Base-by-base conservation (phyloP, 2,888 invertebrate species). In the Mesorhabditis belari region DNA sequence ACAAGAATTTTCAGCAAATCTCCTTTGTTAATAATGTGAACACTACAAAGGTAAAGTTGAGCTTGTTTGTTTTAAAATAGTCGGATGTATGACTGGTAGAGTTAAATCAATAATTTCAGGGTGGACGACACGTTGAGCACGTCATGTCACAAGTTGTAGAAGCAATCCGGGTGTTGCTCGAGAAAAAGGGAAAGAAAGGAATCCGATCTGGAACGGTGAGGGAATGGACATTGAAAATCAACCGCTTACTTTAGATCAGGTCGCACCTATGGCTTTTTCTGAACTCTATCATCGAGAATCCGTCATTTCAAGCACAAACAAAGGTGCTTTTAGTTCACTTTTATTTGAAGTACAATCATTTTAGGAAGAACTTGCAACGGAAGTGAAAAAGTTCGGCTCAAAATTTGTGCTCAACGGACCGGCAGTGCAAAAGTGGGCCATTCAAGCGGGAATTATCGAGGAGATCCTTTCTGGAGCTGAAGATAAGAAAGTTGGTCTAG, bases 1-100 rank as follows among this genome's bases (percentile, higher is more conserved):
- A 21, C 9, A 23, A 21, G 17, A 49, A 4, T 5, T 53, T 58
- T 26, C 29, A 29, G 81, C 95, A 95, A 82, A 90, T 95, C 73
- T 95, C 95, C 23, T 98, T 98, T 83, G 98, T 96, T 3, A 98
- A 98, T 85, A 93, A 93, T 66, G 96, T 96, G 75, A 92, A 94
- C 19, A 96, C 96, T 0, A 90, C 90, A 0, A 96, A 96, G 86
- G 62, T 66, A 44, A n/a, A n/a, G n/a, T n/a, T n/a, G n/a, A n/a
- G n/a, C n/a, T n/a, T n/a, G n/a, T 26, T 17, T 49, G 12, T 49
- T 29, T 25, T 49, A 6, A 3, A 49, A 50, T 23, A 5, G 27
- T 12, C 35, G 9, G 19, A 44, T 9, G 24, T 19, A n/a, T 52
- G 6, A 17, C 52, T 1, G 28, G 6, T 3, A 49, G 1, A 19